Base-by-base conservation (phyloP, 2,888 invertebrate genomes). In the Sthenelais limicola region DNA sequence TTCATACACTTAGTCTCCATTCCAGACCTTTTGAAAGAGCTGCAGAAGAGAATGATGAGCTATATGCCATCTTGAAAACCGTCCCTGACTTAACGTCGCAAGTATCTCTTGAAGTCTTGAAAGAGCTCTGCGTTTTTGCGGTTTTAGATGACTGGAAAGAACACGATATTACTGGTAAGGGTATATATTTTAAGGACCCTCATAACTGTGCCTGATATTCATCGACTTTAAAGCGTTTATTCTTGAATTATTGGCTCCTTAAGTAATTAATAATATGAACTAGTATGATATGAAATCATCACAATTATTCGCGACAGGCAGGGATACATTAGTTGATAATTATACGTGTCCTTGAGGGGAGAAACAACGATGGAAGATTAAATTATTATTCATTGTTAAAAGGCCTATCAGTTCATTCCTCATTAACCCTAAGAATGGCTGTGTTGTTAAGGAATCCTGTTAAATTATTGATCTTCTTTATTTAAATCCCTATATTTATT, bases 21-120 rank as follows among this genome's bases (percentile, higher is more conserved):
- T 79, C 48, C 80, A 86, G 86, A 48, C 85, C 86, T 49, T 86
- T 85, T 79, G 85, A 86, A 72, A 78, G 86, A 73, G 82, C 83
- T 54, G 80, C 84, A n/a, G 73, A 77, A 18, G 86, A 86, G 58
- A 85, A 84, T 77, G 84, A 86, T 49, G 81, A 80, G 71, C 81
- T 86, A n/a, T 85, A 78, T 74, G 81, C 81, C 56, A 82, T 83
- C 33, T 76, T 86, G 70, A 78, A 81, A 73, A 82, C 79, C 1
- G 83, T 86, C 76, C 74, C 80, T 12, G 80, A 79, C 73, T 81
- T 86, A 68, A 75, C 80, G 7, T 5, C 30, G 18, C 77, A 77
- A 35, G 72, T 76, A 32, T 21, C 69, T 15, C 56, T 67, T 15
- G 35, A 68, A 1, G 70, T 78, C 12, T 71, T 78, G 35, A 76